Conservation (phyloP, 2,797 vertebrate genomes). For the Sardinella longiceps region DNA sequence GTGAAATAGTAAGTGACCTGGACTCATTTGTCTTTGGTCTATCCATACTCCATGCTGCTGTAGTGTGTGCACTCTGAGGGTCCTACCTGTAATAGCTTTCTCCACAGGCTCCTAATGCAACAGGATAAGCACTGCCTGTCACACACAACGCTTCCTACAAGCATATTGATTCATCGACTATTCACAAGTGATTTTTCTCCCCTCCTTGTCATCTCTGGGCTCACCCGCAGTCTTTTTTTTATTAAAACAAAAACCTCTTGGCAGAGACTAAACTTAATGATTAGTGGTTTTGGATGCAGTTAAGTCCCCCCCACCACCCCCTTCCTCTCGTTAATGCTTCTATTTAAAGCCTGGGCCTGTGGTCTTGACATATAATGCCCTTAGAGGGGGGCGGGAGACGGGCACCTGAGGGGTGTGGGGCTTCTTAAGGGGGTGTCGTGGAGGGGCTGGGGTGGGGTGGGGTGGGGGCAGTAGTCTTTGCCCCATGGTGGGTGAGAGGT, state of each 20-base stretch:
- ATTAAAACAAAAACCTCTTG: slow-evolving; percentile 41
- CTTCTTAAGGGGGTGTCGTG: neutral
- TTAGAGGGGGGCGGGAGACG: slow-evolving; percentile 38
- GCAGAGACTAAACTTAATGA: slow-evolving; percentile 52
- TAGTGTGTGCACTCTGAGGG: neutral
- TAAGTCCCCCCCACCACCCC: neutral
- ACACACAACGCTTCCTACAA: neutral
- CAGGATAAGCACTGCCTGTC: neutral
- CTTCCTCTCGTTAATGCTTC: slow-evolving; percentile 58
- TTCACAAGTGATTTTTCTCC: neutral
- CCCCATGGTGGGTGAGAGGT: slow-evolving; percentile 20
- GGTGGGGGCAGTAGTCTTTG: neutral
- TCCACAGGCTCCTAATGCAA: neutral
- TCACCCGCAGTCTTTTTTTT: slow-evolving; percentile 13
- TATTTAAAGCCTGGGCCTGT: slow-evolving; percentile 59
- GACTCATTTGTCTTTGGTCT: neutral
- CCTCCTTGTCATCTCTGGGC: neutral
- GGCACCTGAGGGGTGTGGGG: slow-evolving; percentile 11
- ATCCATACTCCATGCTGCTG: neutral
- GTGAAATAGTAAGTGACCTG: neutral
- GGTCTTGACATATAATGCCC: slow-evolving; percentile 55
- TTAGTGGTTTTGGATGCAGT: slow-evolving; percentile 58
- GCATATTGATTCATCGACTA: neutral
- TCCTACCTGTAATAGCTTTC: neutral
- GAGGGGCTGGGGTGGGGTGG: neutral